Conservation (phyloP, 2,888 invertebrate species). For the Chironomus riparius region DNA sequence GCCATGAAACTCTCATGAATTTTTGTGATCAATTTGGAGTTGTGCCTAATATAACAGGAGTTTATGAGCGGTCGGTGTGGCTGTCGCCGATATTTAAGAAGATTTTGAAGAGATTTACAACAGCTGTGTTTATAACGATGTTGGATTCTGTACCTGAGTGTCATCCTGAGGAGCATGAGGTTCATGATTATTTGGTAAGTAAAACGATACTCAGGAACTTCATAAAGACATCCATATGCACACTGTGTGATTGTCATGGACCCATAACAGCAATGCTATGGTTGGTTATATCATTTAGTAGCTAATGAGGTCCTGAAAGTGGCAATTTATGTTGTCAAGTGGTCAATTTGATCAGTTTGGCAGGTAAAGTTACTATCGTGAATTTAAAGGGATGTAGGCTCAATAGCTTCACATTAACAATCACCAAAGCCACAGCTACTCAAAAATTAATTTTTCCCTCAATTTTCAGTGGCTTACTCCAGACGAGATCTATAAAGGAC, state of each 20-base stretch:
- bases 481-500: constrained; percentile 32
- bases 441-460: background rate
- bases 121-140: constrained; percentile 61
- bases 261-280: too few species aligned
- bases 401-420: too few species aligned
- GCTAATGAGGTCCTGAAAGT: too few species aligned
- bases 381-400: too few species aligned
- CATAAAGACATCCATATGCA: too few species aligned
- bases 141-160: constrained; percentile 47
- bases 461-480: constrained; percentile 60
- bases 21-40: constrained; percentile 60
- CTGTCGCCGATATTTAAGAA: constrained; percentile 51
- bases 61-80: constrained; percentile 80
- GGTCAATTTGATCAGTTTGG: too few species aligned
- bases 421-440: too few species aligned
- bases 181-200: constrained; percentile 33
- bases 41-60: constrained; percentile 69
- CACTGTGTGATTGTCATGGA: too few species aligned
- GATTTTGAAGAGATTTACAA: constrained; percentile 51
- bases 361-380: too few species aligned
- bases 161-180: constrained; percentile 47
- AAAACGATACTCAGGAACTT: too few species aligned
- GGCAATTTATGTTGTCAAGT: too few species aligned
- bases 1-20: constrained; percentile 46
- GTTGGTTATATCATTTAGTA: too few species aligned